These are phyloP conservation scores for Apteryx mantelli DNA, from an alignment of 2,113 vertebrate species.

Conservation along the genomic window DNA sequence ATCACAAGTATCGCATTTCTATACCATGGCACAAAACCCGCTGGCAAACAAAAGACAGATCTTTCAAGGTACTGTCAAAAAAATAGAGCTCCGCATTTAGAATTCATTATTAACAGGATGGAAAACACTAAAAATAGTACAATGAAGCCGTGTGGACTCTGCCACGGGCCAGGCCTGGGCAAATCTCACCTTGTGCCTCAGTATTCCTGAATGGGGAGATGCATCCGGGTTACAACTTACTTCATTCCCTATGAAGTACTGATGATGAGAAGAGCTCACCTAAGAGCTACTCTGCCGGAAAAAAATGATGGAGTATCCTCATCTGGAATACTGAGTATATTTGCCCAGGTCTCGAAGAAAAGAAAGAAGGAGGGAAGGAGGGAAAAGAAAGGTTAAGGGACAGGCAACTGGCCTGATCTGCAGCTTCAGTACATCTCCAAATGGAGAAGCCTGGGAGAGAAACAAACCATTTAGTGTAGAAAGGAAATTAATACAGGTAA, in stretches of 20 bases:
- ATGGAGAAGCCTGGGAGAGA: not conserved
- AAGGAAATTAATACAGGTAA: not conserved
- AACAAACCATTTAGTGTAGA: not conserved
- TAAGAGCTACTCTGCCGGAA: not conserved
- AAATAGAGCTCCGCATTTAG: not conserved
- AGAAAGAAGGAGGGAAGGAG: no score
- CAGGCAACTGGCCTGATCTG: not conserved
- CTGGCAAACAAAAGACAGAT: not conserved
- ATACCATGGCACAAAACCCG: not conserved
- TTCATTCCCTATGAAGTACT: no score
- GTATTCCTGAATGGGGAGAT: not conserved
- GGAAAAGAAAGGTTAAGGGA: not conserved
- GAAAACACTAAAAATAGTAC: not conserved
- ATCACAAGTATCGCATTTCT: not conserved
- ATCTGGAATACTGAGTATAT: not conserved
- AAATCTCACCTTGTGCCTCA: fast-evolving
- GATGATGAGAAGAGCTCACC: no score
- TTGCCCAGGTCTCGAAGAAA: no score
- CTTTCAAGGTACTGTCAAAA: not conserved
- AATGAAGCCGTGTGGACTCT: not conserved
- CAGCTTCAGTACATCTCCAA: not conserved
- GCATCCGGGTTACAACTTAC: not conserved
- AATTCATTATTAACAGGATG: not conserved
- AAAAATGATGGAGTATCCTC: not conserved
- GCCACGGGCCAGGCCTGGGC: not conserved